Evolutionary conservation across 2,113 vertebrate species (phyloP).

Genomic region (Hymenochirus boettgeri): DNA sequence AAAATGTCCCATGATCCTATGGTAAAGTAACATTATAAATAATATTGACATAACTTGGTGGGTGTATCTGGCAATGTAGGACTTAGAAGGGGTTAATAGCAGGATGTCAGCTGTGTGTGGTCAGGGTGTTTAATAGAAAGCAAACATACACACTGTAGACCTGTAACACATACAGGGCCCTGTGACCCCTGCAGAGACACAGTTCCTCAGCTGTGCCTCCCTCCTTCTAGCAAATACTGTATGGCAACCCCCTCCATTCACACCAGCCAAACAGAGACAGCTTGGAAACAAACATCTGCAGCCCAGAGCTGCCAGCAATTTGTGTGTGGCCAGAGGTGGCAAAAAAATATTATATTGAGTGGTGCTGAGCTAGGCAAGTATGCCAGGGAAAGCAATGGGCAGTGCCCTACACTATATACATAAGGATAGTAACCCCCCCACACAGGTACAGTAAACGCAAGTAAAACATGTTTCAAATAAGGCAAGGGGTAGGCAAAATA

Average conservation of each 20-base stretch:
- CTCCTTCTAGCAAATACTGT: not conserved
- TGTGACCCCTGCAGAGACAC: constrained; percentile 16
- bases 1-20: too few species aligned
- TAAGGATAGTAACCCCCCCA: too few species aligned
- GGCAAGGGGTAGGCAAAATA: too few species aligned
- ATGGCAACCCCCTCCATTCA: not conserved
- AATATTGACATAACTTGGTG: too few species aligned
- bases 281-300: constrained; percentile 32
- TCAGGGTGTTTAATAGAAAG: constrained; percentile 25
- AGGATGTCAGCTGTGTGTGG: constrained; percentile 29
- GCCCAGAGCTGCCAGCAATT: constrained; percentile 10
- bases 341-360: not conserved
- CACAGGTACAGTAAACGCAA: too few species aligned
- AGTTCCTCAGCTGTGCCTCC: not conserved
- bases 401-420: too few species aligned
- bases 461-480: too few species aligned
- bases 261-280: constrained; percentile 18
- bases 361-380: constrained; percentile 1
- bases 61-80: not conserved
- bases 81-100: constrained; percentile 7
- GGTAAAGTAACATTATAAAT: too few species aligned
- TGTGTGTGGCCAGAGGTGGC: constrained; percentile 34
- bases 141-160: constrained; percentile 26
- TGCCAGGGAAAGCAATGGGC: not conserved
- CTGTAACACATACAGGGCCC: constrained; percentile 19